These are phyloP conservation scores for Neomicropteryx cornuta DNA, from an alignment of 1,140 invertebrate genomes.

Conservation along the genomic window DNA sequence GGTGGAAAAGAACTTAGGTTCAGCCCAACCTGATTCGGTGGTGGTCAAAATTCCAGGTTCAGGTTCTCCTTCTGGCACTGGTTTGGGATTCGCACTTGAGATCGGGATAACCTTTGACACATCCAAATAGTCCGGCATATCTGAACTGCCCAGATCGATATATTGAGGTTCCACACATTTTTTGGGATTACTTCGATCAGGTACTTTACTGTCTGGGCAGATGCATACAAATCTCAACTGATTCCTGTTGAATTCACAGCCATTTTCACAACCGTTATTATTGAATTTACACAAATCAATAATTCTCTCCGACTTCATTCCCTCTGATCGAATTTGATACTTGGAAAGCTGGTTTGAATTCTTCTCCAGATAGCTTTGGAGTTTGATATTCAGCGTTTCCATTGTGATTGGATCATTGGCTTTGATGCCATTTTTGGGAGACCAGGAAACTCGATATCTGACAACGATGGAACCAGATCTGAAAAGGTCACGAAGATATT, in stretches of 20 bases:
- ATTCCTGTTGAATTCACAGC: constrained; percentile 59
- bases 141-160: constrained; percentile 17
- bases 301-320: constrained; percentile 36
- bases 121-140: constrained; percentile 13
- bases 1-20: constrained; percentile 2
- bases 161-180: constrained; percentile 17
- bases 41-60: constrained; percentile 11
- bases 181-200: constrained; percentile 27
- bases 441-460: constrained; percentile 52
- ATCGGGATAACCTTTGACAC: constrained; percentile 3
- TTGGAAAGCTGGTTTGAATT: constrained; percentile 41
- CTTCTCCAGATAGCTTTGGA: constrained; percentile 34
- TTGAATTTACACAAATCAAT: constrained; percentile 63
- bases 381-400: constrained; percentile 33
- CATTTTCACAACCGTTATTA: constrained; percentile 64
- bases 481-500: constrained; percentile 21
- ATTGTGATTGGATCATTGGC: constrained; percentile 38
- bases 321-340: constrained; percentile 40
- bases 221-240: constrained; percentile 52
- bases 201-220: constrained; percentile 48
- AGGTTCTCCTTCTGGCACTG: constrained; percentile 20
- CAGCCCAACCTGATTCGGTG: neutral
- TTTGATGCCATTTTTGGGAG: constrained; percentile 37
- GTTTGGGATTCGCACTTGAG: constrained; percentile 17
- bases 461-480: constrained; percentile 52